Base-by-base conservation (phyloP, 2,888 invertebrate species). In the Catocala sponsa region DNA sequence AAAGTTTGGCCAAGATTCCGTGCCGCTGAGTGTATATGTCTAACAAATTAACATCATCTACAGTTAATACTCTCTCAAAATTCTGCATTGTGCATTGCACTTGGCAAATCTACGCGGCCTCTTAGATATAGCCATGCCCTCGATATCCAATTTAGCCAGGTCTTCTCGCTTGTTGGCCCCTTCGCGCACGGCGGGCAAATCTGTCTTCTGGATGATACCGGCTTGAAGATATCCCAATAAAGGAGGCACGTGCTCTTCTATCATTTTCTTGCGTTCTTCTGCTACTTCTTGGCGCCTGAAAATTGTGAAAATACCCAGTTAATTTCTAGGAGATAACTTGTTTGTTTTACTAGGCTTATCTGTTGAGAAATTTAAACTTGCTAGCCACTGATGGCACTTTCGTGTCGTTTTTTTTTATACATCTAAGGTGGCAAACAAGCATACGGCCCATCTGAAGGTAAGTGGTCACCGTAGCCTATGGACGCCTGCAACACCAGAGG, bases 181-280 rank as follows among this genome's bases (percentile, higher is more conserved):
- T 0, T 55, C 63, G 0, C 74, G 12, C 0, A 83, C 74, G 0
- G 72, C 68, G 0, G 90, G 87, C 44, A 95, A 61, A 84, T 96
- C 96, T 0, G 81, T 85, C 0, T 76, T 74, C 52, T 78, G 80
- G 7, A 96, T 59, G 1, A 95, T 88, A 0, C 95, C 96, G 10
- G 93, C 89, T 11, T 96, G 96, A 7, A 96, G 75, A 84, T 92
- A 95, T 4, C 96, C 96, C 4, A 96, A 81, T 0, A 96, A 80
- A 11, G 93, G 88, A 0, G 95, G 90, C 0, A 89, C 96, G 81
- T 96, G 96, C 57, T 95, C 94, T 25, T 88, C 81, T n/a, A 96
- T 78, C 74, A 96, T 91, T 62, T 89, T 88, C 52, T 92, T 77
- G 10, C 96, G 91, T 74, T 96, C 96, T 41, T 92, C 86, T 9